Evolutionary conservation across 1,140 invertebrate genomes (phyloP).

Genomic region (Ridgeia piscesae): DNA sequence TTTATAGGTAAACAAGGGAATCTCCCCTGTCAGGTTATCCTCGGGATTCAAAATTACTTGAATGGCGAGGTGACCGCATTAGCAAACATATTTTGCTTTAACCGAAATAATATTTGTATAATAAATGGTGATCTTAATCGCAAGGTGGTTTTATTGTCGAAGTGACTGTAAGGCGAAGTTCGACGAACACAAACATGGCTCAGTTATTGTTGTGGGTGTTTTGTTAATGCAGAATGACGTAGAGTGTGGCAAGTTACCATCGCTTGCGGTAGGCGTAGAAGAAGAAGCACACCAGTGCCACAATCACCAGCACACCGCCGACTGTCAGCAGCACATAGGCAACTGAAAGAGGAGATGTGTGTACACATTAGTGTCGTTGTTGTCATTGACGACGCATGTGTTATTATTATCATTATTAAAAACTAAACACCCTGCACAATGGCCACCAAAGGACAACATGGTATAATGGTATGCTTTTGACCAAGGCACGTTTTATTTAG

Average conservation of each 20-base stretch:
- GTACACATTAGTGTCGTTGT: background rate
- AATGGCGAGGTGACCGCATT: too few species aligned
- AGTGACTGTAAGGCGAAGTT: too few species aligned
- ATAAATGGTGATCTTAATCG: too few species aligned
- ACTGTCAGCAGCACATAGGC: background rate
- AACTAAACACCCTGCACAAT: background rate
- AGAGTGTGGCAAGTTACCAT: background rate
- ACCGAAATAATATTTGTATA: too few species aligned
- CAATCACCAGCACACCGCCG: background rate
- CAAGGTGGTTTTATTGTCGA: too few species aligned
- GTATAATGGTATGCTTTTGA: background rate
- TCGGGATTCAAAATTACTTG: too few species aligned
- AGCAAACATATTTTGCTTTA: too few species aligned
- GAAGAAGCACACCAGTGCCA: background rate
- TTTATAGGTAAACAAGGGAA: too few species aligned
- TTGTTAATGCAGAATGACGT: background rate
- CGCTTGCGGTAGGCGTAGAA: background rate
- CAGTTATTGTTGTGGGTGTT: background rate
- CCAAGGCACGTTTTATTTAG: too few species aligned
- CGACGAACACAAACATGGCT: background rate
- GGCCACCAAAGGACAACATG: background rate
- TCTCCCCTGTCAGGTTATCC: too few species aligned
- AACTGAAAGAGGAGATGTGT: background rate
- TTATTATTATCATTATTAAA: background rate
- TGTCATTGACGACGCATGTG: background rate